Conservation (phyloP, 2,797 vertebrate genomes). For the Pachyuromys duprasi region DNA sequence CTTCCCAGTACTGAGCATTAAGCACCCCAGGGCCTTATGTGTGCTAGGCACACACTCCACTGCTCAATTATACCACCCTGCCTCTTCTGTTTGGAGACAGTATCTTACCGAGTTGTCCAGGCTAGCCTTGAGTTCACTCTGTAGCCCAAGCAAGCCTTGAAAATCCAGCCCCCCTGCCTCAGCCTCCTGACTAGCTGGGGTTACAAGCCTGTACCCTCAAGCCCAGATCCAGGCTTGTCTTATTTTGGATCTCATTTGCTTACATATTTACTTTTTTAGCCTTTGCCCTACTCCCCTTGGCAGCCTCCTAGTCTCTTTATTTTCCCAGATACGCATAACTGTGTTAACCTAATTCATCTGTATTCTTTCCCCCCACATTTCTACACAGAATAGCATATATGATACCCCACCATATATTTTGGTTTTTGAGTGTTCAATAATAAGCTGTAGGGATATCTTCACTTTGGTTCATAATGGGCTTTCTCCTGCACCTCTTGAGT, state of each 20-base stretch:
- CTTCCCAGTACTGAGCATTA: background rate
- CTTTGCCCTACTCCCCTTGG: background rate
- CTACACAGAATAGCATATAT: no score
- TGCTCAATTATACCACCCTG: background rate
- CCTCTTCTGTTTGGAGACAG: background rate
- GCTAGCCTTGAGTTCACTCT: background rate
- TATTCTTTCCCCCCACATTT: background rate
- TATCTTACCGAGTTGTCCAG: background rate
- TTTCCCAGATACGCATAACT: background rate
- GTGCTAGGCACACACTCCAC: background rate
- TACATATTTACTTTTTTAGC: background rate
- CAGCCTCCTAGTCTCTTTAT: background rate
- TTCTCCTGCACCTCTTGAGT: background rate
- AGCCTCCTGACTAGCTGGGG: background rate
- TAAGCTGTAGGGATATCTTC: background rate
- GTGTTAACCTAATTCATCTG: background rate
- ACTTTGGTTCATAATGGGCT: background rate
- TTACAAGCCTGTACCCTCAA: background rate
- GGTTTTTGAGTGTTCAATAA: background rate
- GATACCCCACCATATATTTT: background rate
- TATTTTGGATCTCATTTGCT: background rate
- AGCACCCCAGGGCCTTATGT: no score
- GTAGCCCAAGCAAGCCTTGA: background rate
- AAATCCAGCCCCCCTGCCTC: background rate
- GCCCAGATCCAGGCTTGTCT: background rate